These are phyloP conservation scores for Ophiodon elongatus DNA, from an alignment of 2,113 vertebrate genomes.

Conservation along the genomic window DNA sequence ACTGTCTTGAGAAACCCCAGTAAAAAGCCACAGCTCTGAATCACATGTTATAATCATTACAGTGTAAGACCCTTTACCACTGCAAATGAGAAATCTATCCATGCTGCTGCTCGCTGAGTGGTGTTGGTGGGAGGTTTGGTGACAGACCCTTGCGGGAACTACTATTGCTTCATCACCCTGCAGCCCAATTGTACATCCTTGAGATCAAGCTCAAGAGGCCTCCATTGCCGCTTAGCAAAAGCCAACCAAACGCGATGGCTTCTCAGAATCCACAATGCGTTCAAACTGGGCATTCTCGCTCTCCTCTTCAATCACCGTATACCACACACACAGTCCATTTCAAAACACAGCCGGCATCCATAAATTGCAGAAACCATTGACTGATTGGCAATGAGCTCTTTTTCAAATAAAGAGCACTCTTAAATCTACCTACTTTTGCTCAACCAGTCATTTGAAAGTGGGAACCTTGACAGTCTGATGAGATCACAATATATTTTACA, in stretches of 20 bases:
- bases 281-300: constrained; percentile 51
- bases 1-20: constrained; percentile 50
- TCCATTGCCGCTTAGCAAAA: constrained; percentile 34
- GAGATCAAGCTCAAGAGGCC: constrained; percentile 56
- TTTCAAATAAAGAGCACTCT: constrained; percentile 52
- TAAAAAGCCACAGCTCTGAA: constrained; percentile 66
- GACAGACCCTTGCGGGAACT: constrained; percentile 52
- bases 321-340: constrained; percentile 67
- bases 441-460: constrained; percentile 47
- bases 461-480: constrained; percentile 44
- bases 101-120: constrained; percentile 45
- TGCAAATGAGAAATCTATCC: constrained; percentile 46
- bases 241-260: constrained; percentile 51
- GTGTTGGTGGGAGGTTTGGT: constrained; percentile 54
- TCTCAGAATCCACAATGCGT: constrained; percentile 66
- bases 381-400: constrained; percentile 57
- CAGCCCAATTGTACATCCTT: constrained; percentile 61
- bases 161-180: constrained; percentile 49
- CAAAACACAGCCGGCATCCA: constrained; percentile 50
- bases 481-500: constrained; percentile 50
- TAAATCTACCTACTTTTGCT: constrained; percentile 64
- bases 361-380: constrained; percentile 54
- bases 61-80: constrained; percentile 49
- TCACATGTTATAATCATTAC: constrained; percentile 65
- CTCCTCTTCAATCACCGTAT: constrained; percentile 62